Evolutionary conservation across 92 coral and sea anemone genomes (phyloP), one percentile per base, ranked within the genome.

Genomic region (Metridium senile): DNA sequence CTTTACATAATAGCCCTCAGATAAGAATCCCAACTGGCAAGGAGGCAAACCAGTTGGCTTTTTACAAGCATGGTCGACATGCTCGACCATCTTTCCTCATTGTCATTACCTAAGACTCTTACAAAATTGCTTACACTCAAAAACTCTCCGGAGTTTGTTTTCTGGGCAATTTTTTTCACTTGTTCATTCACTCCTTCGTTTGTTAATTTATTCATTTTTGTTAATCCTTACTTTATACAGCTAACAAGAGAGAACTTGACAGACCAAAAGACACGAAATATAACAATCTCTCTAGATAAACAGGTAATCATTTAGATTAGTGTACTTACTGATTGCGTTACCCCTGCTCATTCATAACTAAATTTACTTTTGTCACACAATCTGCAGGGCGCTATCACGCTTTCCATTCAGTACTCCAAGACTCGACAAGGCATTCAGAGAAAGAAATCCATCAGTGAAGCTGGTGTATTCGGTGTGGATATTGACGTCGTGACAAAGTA

Each of bases 401-500:
- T 95, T 32, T 93, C 99, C 29, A 75, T 95, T 18, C 99, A 95
- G 83, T 95, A 89, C 84, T 93, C 92, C 67, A 82, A 85, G 33
- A 87, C 97, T n/a, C 68, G 86, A 29, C 87, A 93, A 45, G 97
- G 97, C 32, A 85, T 95, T 69, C 95, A 92, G 57, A 87, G 97
- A 54, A 95, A 86, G 74, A 94, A 91, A 1, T 95, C 99, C 25
- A 69, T 84, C 23, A 83, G 89, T 46, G 86, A 85, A 29, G 84
- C 84, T 46, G 99, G 99, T 26, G 97, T 95, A 49, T 95, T 95
- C 64, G 99, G 99, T 45, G 99, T 95, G 58, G 97, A 93, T 57
- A 85, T 95, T 62, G 91, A 81, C 20, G 77, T 73, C 28, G 99
- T 95, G 11, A 86, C 94, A 34, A 86, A 86, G 99, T 95, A 82